phyloP scores from a whole-genome alignment of 2,888 invertebrate genomes.

The Lamellibrachia satsuma region DNA sequence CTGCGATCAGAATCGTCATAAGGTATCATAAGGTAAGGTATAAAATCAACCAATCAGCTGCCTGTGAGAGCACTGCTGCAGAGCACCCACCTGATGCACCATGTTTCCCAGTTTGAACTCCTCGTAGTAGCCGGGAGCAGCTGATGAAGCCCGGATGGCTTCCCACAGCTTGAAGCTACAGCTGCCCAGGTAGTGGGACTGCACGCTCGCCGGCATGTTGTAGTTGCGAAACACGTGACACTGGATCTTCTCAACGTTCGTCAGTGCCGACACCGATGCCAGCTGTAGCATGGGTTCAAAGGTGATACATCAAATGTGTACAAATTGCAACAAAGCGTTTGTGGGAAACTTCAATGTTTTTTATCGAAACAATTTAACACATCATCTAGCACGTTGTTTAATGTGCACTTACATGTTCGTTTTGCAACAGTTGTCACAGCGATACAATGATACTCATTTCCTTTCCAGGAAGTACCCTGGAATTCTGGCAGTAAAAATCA shows the following conservation, averaged over 20 bases:
- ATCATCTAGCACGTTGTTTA: no score
- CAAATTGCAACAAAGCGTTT: neutral
- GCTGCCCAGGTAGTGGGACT: slow-evolving; percentile 74
- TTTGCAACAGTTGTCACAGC: no score
- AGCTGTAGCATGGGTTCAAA: slow-evolving; percentile 41
- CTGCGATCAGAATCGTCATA: no score
- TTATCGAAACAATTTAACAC: no score
- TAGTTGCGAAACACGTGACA: slow-evolving; percentile 82
- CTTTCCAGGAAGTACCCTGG: no score
- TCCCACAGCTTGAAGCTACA: slow-evolving; percentile 77
- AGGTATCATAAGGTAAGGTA: neutral
- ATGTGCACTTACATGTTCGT: no score
- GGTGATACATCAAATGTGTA: neutral
- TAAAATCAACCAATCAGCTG: neutral
- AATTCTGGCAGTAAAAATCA: no score
- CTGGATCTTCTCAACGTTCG: slow-evolving; percentile 53
- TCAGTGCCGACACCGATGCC: slow-evolving; percentile 53
- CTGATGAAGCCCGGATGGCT: slow-evolving; percentile 86
- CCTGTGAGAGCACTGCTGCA: neutral
- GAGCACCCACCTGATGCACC: slow-evolving; percentile 54
- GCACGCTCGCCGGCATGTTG: slow-evolving; percentile 71
- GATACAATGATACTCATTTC: no score
- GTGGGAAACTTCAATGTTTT: no score
- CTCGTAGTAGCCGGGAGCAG: slow-evolving; percentile 90
- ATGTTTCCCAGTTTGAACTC: slow-evolving; percentile 65